phyloP scores from a whole-genome alignment of 2,888 invertebrate genomes.

The Drosophila villosipedis region DNA sequence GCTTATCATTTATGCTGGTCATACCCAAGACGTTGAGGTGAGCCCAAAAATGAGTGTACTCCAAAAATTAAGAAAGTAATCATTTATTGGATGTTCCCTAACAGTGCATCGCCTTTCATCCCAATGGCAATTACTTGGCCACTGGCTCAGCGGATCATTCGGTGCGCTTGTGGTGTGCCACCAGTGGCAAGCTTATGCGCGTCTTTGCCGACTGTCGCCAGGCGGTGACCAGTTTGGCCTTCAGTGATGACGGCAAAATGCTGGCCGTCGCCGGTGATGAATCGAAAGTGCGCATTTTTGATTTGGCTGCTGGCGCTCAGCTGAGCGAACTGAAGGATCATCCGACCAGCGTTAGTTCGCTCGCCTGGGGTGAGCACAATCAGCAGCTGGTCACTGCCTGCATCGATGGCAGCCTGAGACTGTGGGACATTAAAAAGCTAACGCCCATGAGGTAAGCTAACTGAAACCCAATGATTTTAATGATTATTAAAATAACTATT shows the following conservation, averaged over 20 bases:
- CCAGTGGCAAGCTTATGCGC: slow-evolving; percentile 92
- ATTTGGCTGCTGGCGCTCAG: slow-evolving; percentile 88
- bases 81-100: background rate
- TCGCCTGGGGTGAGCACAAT: slow-evolving; percentile 88
- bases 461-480: background rate
- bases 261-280: slow-evolving; percentile 93
- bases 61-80: background rate
- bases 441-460: slow-evolving; percentile 66
- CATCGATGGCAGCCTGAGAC: slow-evolving; percentile 88
- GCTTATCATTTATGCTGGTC: slow-evolving; percentile 94
- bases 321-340: slow-evolving; percentile 88
- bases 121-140: slow-evolving; percentile 95
- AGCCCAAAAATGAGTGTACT: slow-evolving; percentile 73
- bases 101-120: slow-evolving; percentile 91
- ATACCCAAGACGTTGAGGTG: slow-evolving; percentile 95
- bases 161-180: slow-evolving; percentile 94
- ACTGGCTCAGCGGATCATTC: slow-evolving; percentile 96
- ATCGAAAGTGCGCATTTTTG: slow-evolving; percentile 88
- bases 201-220: slow-evolving; percentile 92
- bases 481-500: background rate
- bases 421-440: slow-evolving; percentile 87
- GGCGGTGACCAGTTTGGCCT: slow-evolving; percentile 91
- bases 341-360: slow-evolving; percentile 86
- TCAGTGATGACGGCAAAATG: slow-evolving; percentile 93
- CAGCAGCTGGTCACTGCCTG: slow-evolving; percentile 89